Conservation (phyloP, 2,797 vertebrate species). For the Pangasius djambal region DNA sequence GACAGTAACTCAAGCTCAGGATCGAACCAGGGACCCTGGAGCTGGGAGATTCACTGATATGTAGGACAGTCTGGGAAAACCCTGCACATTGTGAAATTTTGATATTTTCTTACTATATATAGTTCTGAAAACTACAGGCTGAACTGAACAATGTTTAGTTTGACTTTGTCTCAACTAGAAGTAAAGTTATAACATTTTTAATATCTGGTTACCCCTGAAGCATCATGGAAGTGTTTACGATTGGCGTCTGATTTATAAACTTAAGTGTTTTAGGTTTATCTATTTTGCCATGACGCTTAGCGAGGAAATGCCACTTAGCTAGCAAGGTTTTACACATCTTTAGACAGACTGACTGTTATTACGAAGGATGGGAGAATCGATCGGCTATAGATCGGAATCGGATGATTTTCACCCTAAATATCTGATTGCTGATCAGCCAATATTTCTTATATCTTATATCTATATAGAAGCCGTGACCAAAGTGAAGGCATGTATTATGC, state of each 20-base stretch:
- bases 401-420: not conserved
- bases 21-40: not conserved
- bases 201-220: not conserved
- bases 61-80: not conserved
- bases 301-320: not conserved
- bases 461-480: too few species aligned
- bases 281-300: not conserved
- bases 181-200: too few species aligned
- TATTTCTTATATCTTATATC: not conserved
- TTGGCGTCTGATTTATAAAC: not conserved
- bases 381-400: not conserved
- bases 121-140: not conserved
- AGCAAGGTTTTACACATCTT: not conserved
- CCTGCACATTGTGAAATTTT: not conserved
- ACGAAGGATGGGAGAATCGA: not conserved
- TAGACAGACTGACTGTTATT: too few species aligned
- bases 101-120: not conserved
- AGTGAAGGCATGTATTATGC: not conserved
- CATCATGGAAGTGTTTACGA: not conserved
- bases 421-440: not conserved
- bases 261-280: not conserved
- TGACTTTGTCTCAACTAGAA: not conserved
- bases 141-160: not conserved
- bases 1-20: not conserved
- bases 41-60: not conserved